Evolutionary conservation across 2,797 vertebrate genomes (phyloP), one percentile per base, ranked within the genome.

Genomic region (Catharus ustulatus): DNA sequence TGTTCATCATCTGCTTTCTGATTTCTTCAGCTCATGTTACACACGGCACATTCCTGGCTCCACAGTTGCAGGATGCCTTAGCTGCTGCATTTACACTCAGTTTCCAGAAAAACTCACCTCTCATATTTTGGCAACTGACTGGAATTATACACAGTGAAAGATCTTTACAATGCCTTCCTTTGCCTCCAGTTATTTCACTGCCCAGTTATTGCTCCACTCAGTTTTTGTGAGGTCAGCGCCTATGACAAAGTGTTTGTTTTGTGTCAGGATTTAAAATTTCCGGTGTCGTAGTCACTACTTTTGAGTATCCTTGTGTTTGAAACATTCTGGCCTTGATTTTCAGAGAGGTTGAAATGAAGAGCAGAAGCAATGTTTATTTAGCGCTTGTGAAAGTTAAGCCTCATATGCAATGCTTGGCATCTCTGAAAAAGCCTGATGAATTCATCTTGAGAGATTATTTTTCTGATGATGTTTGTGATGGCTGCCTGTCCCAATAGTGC

Each of bases 301-400:
- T 62, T 75, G 49, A 34, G 26, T 93, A 36, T 27, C n/a, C 55
- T 86, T 86, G 49, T 72, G 55, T 85, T 89, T 87, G 76, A 72
- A 91, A 78, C 20, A 34, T 83, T 42, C 46, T 86, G 69, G 76
- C 42, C 69, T 78, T 84, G 74, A 80, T 79, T 83, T 95, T 89
- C 57, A 83, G 49, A 81, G 64, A 63, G 36, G 55, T 66, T 87
- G 91, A 91, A 94, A 75, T 93, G 85, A 84, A 86, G 88, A 95
- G 85, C 88, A 84, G 90, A 94, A 94, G 91, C 87, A 95, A 88
- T 57, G 55, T n/a, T 87, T 88, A 51, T 78, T 84, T 73, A 93
- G 71, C 32, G 54, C 48, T 72, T 86, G 36, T 75, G 71, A 90
- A 88, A 94, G 77, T 63, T 54, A 69, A 86, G 26, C 62, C 45